Conservation (phyloP, 1,140 invertebrate species). For the Orchesella cincta region DNA sequence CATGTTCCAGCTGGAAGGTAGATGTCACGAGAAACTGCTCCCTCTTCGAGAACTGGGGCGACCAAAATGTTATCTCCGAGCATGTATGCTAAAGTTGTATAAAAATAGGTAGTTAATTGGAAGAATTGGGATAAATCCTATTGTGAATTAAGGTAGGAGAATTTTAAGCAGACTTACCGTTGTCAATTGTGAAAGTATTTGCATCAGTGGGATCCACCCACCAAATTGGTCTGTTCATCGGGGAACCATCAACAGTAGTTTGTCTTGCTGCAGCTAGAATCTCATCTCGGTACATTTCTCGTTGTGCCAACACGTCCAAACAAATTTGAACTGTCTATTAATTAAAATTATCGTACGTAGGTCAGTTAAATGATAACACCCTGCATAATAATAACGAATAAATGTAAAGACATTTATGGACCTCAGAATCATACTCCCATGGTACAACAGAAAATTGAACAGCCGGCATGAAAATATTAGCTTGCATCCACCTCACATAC, state of each 20-base stretch:
- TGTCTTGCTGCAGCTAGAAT: slow-evolving; percentile 66
- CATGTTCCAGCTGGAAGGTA: slow-evolving; percentile 75
- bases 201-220: slow-evolving; percentile 65
- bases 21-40: slow-evolving; percentile 67
- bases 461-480: slow-evolving; percentile 80
- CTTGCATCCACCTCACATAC: slow-evolving; percentile 85
- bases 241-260: slow-evolving; percentile 66
- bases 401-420: not conserved
- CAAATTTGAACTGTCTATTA: slow-evolving; percentile 67
- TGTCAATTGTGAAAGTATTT: slow-evolving; percentile 56
- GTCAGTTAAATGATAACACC: not conserved
- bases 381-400: not conserved
- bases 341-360: slow-evolving; percentile 48
- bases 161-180: slow-evolving; percentile 46
- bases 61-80: slow-evolving; percentile 79
- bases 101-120: not conserved
- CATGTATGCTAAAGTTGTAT: slow-evolving; percentile 69
- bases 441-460: slow-evolving; percentile 86
- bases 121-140: not conserved
- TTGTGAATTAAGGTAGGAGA: not conserved
- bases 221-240: slow-evolving; percentile 81
- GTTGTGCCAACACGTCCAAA: slow-evolving; percentile 67
- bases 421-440: slow-evolving; percentile 79
- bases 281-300: slow-evolving; percentile 65
- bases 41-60: slow-evolving; percentile 75